Conservation (phyloP, 2,113 vertebrate genomes). For the Amblyornis subalaris region DNA sequence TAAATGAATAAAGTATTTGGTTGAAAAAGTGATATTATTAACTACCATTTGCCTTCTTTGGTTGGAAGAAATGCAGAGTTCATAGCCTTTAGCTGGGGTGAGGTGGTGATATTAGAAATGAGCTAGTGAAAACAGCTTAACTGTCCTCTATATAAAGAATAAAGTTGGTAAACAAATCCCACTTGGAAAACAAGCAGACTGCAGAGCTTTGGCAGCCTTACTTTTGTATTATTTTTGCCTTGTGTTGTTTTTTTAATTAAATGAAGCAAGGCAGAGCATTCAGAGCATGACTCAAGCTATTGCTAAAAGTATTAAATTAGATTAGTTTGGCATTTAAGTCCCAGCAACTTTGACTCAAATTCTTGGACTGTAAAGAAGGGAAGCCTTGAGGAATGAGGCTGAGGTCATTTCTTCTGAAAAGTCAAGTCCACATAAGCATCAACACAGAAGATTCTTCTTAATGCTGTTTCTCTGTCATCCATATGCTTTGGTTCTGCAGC, state of each 20-base stretch:
- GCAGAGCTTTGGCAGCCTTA: constrained; percentile 44
- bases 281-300: constrained; percentile 49
- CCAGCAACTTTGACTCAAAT: constrained; percentile 45
- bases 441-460: background rate
- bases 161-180: constrained; percentile 45
- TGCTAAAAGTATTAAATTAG: constrained; percentile 64
- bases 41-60: background rate
- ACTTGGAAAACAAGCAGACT: constrained; percentile 52
- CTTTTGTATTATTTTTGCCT: constrained; percentile 54
- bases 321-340: constrained; percentile 62
- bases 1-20: constrained; percentile 34
- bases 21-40: background rate
- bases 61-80: background rate
- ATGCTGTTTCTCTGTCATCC: background rate
- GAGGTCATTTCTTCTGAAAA: constrained; percentile 41
- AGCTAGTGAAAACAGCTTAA: constrained; percentile 3
- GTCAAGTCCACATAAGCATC: background rate
- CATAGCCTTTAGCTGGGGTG: background rate
- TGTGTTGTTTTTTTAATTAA: constrained; percentile 60
- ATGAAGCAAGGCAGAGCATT: constrained; percentile 51
- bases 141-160: constrained; percentile 34
- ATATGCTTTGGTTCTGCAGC: background rate
- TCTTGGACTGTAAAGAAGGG: constrained; percentile 37
- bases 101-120: background rate
- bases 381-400: constrained; percentile 45